Conservation (phyloP, 2,888 invertebrate genomes). For the Aphidius colemani region DNA sequence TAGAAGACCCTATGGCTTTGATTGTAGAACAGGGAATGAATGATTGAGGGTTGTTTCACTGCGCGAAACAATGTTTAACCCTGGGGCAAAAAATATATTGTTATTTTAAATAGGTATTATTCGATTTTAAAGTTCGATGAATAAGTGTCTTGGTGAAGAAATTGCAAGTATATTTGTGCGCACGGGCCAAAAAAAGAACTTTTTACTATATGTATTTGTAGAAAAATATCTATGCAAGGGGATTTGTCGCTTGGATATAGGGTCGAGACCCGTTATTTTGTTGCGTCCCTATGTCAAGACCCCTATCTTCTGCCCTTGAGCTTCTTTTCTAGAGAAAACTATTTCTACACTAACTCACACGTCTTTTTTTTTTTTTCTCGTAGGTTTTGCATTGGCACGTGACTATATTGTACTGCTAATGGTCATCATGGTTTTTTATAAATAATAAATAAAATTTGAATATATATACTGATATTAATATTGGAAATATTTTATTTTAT, state of each 20-base stretch:
- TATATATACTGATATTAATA: too few species aligned
- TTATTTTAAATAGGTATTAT: constrained; percentile 60
- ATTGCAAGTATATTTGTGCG: constrained; percentile 16
- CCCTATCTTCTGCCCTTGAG: constrained; percentile 16
- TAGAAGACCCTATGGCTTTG: too few species aligned
- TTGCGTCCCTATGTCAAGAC: constrained; percentile 35
- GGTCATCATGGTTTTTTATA: neutral
- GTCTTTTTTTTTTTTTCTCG: constrained; percentile 12
- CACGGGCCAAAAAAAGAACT: constrained; percentile 21
- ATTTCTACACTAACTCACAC: neutral
- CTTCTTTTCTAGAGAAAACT: neutral
- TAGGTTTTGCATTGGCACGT: constrained; percentile 19
- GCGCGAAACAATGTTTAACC: constrained; percentile 58
- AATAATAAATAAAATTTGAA: neutral
- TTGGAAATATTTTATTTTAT: neutral
- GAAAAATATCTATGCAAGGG: constrained; percentile 34
- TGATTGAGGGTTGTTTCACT: constrained; percentile 15
- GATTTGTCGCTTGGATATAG: constrained; percentile 58
- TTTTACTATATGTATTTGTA: too few species aligned
- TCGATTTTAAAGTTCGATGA: constrained; percentile 60
- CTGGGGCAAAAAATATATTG: constrained; percentile 52
- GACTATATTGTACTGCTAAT: neutral
- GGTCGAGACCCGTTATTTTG: constrained; percentile 55
- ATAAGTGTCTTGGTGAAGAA: constrained; percentile 43
- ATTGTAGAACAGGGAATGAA: neutral